These are phyloP conservation scores for Sylvietta virens DNA, from an alignment of 2,113 vertebrate genomes.

Conservation along the genomic window DNA sequence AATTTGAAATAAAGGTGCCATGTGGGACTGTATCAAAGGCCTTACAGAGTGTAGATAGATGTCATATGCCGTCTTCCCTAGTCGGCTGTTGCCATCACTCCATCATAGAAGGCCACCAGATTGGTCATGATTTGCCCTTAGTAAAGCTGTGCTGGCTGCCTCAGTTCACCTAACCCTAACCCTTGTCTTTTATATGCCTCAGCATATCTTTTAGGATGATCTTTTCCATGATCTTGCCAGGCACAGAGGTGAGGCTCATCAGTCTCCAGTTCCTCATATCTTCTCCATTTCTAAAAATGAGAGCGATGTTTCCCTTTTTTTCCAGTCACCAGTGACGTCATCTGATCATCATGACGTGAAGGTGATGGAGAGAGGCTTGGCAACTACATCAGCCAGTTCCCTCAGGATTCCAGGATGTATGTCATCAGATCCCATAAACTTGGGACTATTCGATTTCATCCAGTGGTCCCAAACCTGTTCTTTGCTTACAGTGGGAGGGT, in stretches of 20 bases:
- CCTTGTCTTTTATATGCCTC: background rate
- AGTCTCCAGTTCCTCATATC: background rate
- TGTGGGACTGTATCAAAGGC: background rate
- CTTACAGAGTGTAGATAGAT: background rate
- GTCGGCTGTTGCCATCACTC: background rate
- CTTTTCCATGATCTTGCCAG: background rate
- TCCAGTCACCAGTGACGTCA: background rate
- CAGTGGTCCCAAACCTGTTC: background rate
- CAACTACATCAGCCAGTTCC: background rate
- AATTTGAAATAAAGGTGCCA: background rate
- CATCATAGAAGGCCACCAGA: background rate
- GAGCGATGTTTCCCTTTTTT: background rate
- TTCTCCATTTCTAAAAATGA: background rate
- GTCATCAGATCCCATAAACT: background rate
- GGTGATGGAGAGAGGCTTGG: background rate
- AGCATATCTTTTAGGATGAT: background rate
- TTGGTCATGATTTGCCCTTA: background rate
- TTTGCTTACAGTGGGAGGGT: background rate
- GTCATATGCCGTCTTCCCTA: background rate
- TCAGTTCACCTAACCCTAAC: background rate
- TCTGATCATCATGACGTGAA: background rate
- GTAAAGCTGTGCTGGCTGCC: background rate
- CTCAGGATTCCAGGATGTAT: background rate
- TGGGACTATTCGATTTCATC: background rate
- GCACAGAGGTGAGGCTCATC: background rate